Conservation (phyloP, 2,113 vertebrate species). For the Chlorodrepanis virens region DNA sequence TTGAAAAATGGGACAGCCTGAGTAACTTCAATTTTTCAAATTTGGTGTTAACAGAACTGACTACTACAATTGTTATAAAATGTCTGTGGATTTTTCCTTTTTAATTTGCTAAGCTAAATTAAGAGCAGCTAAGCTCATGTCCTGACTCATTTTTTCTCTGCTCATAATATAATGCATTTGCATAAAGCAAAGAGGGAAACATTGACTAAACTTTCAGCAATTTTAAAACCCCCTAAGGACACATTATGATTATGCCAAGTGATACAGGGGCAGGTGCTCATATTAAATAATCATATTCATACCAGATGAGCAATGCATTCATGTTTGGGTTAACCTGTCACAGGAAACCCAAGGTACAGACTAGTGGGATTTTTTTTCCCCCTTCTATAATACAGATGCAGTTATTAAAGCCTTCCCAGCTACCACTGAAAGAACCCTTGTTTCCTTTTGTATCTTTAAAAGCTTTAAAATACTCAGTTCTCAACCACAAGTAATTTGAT, state of each 20-base stretch:
- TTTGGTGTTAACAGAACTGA: neutral
- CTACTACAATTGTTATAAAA: neutral
- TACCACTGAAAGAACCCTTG: neutral
- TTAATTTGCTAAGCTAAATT: slow-evolving; percentile 33
- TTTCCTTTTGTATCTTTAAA: neutral
- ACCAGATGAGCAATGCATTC: neutral
- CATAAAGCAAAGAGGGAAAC: neutral
- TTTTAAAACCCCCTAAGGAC: neutral
- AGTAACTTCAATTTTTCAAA: neutral
- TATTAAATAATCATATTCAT: neutral
- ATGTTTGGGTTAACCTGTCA: neutral
- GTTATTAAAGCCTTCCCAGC: neutral
- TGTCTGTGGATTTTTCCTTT: neutral
- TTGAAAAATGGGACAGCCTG: neutral
- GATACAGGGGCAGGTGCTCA: neutral
- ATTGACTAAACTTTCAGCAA: neutral
- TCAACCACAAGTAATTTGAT: neutral
- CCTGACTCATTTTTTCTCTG: neutral
- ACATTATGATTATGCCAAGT: neutral
- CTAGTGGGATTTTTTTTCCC: fast-evolving
- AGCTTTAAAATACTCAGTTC: neutral
- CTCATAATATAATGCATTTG: neutral
- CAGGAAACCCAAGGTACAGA: neutral
- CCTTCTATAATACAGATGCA: neutral
- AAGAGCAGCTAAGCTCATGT: neutral